These are phyloP conservation scores for Muscicapa striata DNA, from an alignment of 2,797 vertebrate species.

Conservation along the genomic window DNA sequence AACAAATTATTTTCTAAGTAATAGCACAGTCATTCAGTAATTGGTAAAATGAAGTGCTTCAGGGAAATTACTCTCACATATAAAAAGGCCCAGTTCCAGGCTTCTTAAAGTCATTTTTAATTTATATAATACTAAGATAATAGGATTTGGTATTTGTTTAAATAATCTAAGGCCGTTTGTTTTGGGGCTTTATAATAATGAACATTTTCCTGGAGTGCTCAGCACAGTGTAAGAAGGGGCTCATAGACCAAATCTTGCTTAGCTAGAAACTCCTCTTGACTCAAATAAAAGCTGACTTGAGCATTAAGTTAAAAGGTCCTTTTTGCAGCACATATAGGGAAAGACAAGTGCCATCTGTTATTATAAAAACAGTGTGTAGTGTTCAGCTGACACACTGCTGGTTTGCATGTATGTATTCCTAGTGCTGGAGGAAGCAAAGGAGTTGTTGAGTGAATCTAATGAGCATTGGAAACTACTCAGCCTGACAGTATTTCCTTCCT, in stretches of 20 bases:
- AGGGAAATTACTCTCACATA: neutral
- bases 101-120: neutral
- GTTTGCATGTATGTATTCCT: neutral
- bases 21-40: neutral
- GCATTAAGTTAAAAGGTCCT: neutral
- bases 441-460: neutral
- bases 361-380: neutral
- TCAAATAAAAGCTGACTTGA: slow-evolving; percentile 21
- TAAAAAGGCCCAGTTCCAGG: neutral
- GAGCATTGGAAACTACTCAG: neutral
- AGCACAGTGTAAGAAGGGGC: neutral
- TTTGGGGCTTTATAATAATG: neutral
- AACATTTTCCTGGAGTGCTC: neutral
- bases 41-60: neutral
- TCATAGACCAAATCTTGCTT: neutral
- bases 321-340: neutral
- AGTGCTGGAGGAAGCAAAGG: neutral
- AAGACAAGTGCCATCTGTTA: slow-evolving; percentile 18
- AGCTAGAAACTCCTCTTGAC: neutral
- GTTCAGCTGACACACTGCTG: neutral
- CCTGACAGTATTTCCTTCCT: neutral
- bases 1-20: neutral
- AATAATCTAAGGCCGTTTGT: neutral
- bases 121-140: neutral
- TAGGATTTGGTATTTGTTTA: neutral